Base-by-base conservation (phyloP, 2,888 invertebrate species). In the Agonum fuliginosum region DNA sequence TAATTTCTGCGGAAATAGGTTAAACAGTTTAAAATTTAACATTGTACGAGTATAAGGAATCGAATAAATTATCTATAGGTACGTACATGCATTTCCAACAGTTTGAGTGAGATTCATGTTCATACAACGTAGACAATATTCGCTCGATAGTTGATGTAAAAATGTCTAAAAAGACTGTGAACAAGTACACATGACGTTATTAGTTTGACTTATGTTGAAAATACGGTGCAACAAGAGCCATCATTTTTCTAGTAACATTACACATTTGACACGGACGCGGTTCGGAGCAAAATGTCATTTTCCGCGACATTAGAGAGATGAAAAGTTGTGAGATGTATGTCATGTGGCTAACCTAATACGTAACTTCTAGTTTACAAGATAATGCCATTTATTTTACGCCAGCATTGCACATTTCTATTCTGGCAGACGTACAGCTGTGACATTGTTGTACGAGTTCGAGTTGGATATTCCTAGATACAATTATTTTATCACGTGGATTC, bases 291-390 rank as follows among this genome's bases (percentile, higher is more conserved):
- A 71, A 51, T 71, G 71, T 71, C 71, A 71, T 71, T 71, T 71
- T 71, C 71, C 51, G 51, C 48, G 10, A 71, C 71, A 71, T 71
- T 71, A 71, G 46, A 48, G 71, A 71, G 17, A 71, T 71, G 71
- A 71, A 48, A 71, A 65, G 65, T 65, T 65, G 65, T 71, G 71
- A 48, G 51, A 71, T 24, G 71, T 27, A 48, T 71, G 71, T 19
- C 51, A 71, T 48, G n/a, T 51, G 71, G 30, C 48, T 51, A 71
- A 71, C 48, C 51, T 71, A 71, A 71, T 71, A 34, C 19, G 65
- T 65, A 48, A 71, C 71, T 48, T 27, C 19, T 30, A 17, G 46
- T 70, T 48, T 71, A 71, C 48, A 48, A 46, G 51, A 24, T 69
- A 69, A 43, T 43, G 43, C 4, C 43, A 69, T 69, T 69, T 69